Evolutionary conservation across 2,888 invertebrate genomes (phyloP), one percentile per base, ranked within the genome.

Genomic region (Macropis europaea): DNA sequence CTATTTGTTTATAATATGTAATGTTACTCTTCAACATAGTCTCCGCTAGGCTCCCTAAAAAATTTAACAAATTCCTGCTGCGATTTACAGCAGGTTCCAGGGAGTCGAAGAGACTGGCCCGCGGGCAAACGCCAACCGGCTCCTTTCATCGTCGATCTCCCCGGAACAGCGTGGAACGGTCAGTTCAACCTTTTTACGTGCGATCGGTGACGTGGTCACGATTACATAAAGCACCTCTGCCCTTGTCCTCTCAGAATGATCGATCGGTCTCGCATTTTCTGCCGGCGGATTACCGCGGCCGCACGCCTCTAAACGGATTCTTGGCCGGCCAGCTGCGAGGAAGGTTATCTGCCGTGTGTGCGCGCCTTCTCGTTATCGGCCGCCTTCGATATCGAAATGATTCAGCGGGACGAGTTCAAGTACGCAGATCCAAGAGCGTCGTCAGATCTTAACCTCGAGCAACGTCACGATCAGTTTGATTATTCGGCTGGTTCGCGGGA

Each of bases 391-490:
- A 79, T 71, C 71, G 47, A 53, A 42, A 15, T 77, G 77, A 77
- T 74, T 77, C 79, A 78, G 53, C 79, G 50, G 28, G 64, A 61
- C 62, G 74, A 30, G 72, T 72, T 72, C 72, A 72, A 70, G 71
- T 59, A 70, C 50, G 32, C 42, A 72, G 13, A 45, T 26, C 54
- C 28, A 26, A 13, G 40, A 59, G 26, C 34, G 54, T 54, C 57
- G 66, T 45, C 30, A 42, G 68, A 73, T 76, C 77, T 68, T 77
- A 68, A 73, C 68, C 68, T 77, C 63, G 66, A 67, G 36, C 57
- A 59, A 67, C 62, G 62, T 47, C 59, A 63, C 62, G 26, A 45
- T 43, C 32, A 30, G 52, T 50, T 47, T 57, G 28, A 52, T 57
- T 40, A 36, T 40, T 34, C 50, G 24, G 5, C 13, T 57, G 43